These are phyloP conservation scores for Orthonevra nobilis DNA, from an alignment of 2,888 invertebrate genomes.

Conservation along the genomic window DNA sequence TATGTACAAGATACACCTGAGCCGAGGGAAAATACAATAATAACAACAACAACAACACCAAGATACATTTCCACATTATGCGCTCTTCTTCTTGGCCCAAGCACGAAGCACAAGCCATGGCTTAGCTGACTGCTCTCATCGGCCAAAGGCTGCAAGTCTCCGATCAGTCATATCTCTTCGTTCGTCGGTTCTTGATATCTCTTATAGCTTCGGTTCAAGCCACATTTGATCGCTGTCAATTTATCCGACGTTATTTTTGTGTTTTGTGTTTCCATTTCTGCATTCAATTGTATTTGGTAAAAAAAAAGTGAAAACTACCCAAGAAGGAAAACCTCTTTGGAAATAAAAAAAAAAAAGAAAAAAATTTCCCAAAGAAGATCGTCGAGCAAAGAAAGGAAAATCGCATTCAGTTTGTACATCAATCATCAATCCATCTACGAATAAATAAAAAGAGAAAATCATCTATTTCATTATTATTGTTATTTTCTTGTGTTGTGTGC, in stretches of 20 bases:
- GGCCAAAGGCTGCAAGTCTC: slow-evolving; percentile 15
- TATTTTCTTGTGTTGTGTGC: slow-evolving; percentile 14
- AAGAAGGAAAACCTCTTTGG: background rate
- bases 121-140: slow-evolving; percentile 21
- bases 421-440: slow-evolving; percentile 9
- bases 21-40: slow-evolving; percentile 46
- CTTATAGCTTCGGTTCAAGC: background rate
- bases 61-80: slow-evolving; percentile 19
- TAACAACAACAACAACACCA: slow-evolving; percentile 2
- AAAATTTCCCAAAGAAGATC: background rate
- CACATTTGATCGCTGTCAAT: background rate
- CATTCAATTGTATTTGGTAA: slow-evolving; percentile 7
- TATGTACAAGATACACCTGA: slow-evolving; percentile 69
- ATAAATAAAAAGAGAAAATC: slow-evolving; percentile 31
- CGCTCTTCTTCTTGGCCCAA: slow-evolving; percentile 28
- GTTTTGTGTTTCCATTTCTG: background rate
- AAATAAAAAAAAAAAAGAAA: too few relatives aligned
- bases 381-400: slow-evolving; percentile 15
- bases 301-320: slow-evolving; percentile 53
- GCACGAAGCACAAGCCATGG: background rate
- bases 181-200: slow-evolving; percentile 55
- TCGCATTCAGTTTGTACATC: slow-evolving; percentile 25
- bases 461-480: slow-evolving; percentile 33
- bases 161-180: slow-evolving; percentile 46
- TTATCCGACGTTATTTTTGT: slow-evolving; percentile 11